Evolutionary conservation across 2,888 invertebrate genomes (phyloP).

Genomic region (Heliconius cydno): DNA sequence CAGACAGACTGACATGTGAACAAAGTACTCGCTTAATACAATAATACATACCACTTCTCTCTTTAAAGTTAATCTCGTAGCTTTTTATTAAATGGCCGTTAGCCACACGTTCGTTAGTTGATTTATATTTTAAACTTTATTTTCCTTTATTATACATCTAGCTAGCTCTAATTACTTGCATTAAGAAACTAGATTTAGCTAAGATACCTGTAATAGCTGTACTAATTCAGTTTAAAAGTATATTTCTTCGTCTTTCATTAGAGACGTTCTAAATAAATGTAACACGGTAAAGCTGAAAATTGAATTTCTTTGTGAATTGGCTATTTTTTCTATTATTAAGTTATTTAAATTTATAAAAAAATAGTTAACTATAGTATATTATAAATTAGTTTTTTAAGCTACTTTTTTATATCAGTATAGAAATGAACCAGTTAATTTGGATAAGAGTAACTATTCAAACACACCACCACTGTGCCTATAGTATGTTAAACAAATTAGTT

Average conservation of each 20-base stretch:
- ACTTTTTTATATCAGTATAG: too few relatives aligned
- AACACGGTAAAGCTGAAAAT: background rate
- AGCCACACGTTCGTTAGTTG: constrained; percentile 15
- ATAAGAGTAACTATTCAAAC: background rate
- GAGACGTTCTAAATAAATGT: constrained; percentile 9
- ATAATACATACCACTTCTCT: constrained; percentile 8
- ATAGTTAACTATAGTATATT: too few relatives aligned
- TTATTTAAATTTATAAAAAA: background rate
- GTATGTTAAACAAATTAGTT: background rate
- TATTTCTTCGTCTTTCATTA: constrained; percentile 2
- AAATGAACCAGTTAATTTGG: background rate
- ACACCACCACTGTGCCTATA: background rate
- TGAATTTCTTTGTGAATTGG: background rate
- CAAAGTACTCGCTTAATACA: constrained; percentile 4
- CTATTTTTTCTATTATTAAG: background rate
- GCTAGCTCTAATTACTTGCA: constrained; percentile 23
- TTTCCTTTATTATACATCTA: constrained; percentile 14
- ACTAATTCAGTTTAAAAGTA: constrained; percentile 8
- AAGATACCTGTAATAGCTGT: constrained; percentile 25
- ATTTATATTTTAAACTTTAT: constrained; percentile 25
- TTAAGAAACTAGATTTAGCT: constrained; percentile 25
- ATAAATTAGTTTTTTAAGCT: background rate
- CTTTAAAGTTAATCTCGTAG: background rate
- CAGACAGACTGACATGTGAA: background rate
- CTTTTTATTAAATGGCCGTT: constrained; percentile 19